A percentile compares a stretch with the other conserved stretches of the same genome.
phyloP scores from a whole-genome alignment of 2,113 vertebrate genomes.

The Ginglymostoma cirratum region DNA sequence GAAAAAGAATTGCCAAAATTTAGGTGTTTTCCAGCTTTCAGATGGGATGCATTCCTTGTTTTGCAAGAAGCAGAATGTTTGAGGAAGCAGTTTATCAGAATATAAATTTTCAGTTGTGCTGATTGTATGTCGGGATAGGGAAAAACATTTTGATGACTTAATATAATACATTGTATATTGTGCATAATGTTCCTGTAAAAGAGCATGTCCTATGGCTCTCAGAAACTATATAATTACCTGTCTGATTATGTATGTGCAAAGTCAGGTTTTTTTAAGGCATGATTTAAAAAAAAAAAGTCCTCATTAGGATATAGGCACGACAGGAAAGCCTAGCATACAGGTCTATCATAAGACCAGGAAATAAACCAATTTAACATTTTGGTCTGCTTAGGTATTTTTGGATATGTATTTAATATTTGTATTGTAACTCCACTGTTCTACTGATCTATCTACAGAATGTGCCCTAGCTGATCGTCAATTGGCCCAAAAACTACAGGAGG shows the following conservation, averaged over 20 bases:
- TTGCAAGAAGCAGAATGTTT: not conserved
- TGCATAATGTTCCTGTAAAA: not conserved
- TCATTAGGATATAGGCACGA: not conserved
- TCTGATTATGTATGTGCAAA: no score
- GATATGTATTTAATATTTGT: not conserved
- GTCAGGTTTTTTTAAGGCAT: no score
- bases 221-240: no score
- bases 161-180: not conserved
- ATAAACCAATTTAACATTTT: not conserved
- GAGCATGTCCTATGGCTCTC: not conserved
- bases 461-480: constrained; percentile 59
- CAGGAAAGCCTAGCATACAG: not conserved
- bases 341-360: no score
- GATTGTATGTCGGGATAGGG: not conserved
- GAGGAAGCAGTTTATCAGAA: not conserved
- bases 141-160: not conserved
- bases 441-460: constrained; percentile 43
- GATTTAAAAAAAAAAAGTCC: no score
- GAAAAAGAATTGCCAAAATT: not conserved
- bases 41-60: not conserved
- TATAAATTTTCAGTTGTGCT: not conserved
- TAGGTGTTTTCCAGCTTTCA: not conserved
- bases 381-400: not conserved
- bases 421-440: constrained; percentile 12
- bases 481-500: constrained; percentile 68